Conservation (phyloP, 2,113 vertebrate genomes). For the Pomatorhinus ruficollis region DNA sequence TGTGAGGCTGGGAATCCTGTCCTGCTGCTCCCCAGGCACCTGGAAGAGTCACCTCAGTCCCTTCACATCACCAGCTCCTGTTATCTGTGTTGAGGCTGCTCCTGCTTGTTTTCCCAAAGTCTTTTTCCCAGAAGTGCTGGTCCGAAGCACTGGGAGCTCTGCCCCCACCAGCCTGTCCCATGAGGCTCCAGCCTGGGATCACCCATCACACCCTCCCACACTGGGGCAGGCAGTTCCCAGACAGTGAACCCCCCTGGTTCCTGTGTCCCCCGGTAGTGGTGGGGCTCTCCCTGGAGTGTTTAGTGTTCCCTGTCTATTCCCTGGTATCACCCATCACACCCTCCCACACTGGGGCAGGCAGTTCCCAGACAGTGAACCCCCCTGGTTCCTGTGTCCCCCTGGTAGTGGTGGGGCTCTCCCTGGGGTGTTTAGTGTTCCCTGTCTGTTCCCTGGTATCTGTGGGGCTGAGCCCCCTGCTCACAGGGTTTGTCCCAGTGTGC, state of each 20-base stretch:
- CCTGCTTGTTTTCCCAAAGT: background rate
- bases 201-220: no score
- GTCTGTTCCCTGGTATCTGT: fast-evolving
- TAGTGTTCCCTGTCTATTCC: no score
- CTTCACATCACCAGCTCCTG: background rate
- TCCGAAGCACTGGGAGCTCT: background rate
- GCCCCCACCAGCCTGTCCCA: background rate
- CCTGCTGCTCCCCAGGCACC: fast-evolving
- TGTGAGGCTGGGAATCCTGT: background rate
- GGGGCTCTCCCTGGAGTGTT: no score
- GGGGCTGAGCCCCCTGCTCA: background rate
- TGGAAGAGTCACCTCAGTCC: background rate
- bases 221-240: background rate
- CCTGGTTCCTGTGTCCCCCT: background rate
- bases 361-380: background rate
- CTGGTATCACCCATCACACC: fast-evolving
- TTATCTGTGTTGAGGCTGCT: background rate
- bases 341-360: no score
- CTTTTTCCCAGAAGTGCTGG: fast-evolving
- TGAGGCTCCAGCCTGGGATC: fast-evolving
- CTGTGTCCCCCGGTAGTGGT: no score
- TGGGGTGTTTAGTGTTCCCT: background rate
- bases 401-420: background rate
- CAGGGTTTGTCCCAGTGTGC: background rate
- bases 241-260: background rate